Base-by-base conservation (phyloP, 2,888 invertebrate genomes). In the Dexiosoma caninum region DNA sequence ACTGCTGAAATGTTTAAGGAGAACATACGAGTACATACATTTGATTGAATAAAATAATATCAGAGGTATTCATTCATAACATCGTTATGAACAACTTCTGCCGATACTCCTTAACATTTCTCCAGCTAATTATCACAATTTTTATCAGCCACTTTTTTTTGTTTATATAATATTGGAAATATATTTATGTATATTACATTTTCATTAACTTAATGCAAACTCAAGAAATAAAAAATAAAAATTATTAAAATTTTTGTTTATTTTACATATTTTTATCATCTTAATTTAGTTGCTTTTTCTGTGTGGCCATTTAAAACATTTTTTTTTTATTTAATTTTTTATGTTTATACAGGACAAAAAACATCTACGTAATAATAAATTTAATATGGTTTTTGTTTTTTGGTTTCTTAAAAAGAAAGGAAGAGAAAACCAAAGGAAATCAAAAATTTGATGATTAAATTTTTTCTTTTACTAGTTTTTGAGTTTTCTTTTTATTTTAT, bases 291-390 rank as follows among this genome's bases (percentile, higher is more conserved):
- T 84, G 84, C 82, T 83, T 84, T 83, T 74, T 78, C 64, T 74
- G 66, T 78, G 76, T 59, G 71, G 78, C 76, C 75, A 67, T 74
- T 81, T 69, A 57, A 37, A 83, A 74, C 82, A 55, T 82, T 46
- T 83, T 83, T 46, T 84, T 85, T 83, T 81, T n/a, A n/a, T n/a
- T n/a, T n/a, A n/a, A n/a, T n/a, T n/a, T 40, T 84, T 85, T 81
- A 32, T 83, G 83, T 83, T 89, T 89, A 85, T 89, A 89, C 89
- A 89, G 88, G 89, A 89, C 89, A 89, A 89, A 88, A 85, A 89
- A 89, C 89, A 89, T 88, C 87, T 87, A 89, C 75, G 70, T 57
- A 70, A 66, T 49, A 62, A 60, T 74, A 64, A 74, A 64, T 44
- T 82, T 78, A 77, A 70, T 75, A 75, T 49, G 49, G 49, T 51